Percentiles rank a stretch among this genome's conserved stretches.
Conservation (phyloP, 2,888 invertebrate genomes). For the Chymomyza amoena region DNA sequence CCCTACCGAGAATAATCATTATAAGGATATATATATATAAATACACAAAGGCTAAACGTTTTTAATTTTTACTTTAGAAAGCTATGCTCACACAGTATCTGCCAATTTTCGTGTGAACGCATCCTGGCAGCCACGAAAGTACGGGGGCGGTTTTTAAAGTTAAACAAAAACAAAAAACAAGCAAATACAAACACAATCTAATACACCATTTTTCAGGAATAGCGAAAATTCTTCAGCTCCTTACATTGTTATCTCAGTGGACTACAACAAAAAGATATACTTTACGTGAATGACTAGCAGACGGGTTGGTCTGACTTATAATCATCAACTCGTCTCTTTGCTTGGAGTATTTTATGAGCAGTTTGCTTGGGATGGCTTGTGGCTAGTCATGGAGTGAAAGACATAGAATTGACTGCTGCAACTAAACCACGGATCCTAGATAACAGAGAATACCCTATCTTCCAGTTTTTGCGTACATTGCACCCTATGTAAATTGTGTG, state of each 20-base stretch:
- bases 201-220: constrained; percentile 31
- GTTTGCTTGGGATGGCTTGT: constrained; percentile 44
- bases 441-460: background rate
- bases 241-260: constrained; percentile 2
- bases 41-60: no score
- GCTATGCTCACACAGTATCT: no score
- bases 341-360: constrained; percentile 22
- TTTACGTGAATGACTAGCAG: constrained; percentile 6
- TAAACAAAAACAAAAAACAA: constrained; percentile 28
- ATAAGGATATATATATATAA: no score
- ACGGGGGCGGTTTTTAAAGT: constrained; percentile 28
- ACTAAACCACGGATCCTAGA: background rate
- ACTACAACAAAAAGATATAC: constrained; percentile 11
- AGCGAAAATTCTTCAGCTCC: background rate
- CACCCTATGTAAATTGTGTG: constrained; percentile 45
- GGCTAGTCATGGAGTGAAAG: constrained; percentile 37
- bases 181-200: constrained; percentile 26
- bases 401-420: constrained; percentile 28
- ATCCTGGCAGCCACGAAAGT: background rate
- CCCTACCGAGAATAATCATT: no score
- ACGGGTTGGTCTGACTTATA: constrained; percentile 28
- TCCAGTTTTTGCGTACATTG: constrained; percentile 53
- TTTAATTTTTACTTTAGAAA: no score
- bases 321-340: constrained; percentile 41
- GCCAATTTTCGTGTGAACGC: background rate